These are phyloP conservation scores for Cyprinodon diabolis DNA, from an alignment of 2,797 vertebrate genomes.

Conservation along the genomic window DNA sequence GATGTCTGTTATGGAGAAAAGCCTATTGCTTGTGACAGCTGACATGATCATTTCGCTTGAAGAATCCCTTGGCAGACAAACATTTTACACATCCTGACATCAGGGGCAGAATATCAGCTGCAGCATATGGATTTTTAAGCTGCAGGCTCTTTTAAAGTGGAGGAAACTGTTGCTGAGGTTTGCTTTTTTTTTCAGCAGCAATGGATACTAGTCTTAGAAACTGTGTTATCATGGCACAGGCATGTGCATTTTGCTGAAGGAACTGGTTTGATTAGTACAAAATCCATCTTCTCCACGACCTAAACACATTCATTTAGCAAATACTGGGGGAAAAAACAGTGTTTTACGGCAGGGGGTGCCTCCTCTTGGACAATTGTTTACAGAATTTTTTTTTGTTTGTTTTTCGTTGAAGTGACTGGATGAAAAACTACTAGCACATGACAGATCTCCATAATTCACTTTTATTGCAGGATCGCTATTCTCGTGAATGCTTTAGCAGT, in stretches of 20 bases:
- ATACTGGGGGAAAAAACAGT: background rate
- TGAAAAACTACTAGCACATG: background rate
- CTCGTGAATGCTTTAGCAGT: background rate
- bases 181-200: background rate
- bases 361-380: background rate
- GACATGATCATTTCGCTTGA: background rate
- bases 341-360: background rate
- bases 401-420: background rate
- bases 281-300: background rate
- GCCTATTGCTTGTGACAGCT: background rate
- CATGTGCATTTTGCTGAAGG: background rate
- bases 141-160: background rate
- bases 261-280: background rate
- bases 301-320: background rate
- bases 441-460: background rate
- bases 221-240: background rate
- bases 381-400: background rate
- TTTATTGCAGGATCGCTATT: background rate
- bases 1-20: background rate
- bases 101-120: background rate
- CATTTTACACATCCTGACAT: background rate
- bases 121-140: background rate
- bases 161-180: background rate
- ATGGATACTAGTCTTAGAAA: background rate
- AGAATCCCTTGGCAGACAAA: background rate